These are phyloP conservation scores for Drosophila fungiperda DNA, from an alignment of 2,888 invertebrate genomes.

Conservation along the genomic window DNA sequence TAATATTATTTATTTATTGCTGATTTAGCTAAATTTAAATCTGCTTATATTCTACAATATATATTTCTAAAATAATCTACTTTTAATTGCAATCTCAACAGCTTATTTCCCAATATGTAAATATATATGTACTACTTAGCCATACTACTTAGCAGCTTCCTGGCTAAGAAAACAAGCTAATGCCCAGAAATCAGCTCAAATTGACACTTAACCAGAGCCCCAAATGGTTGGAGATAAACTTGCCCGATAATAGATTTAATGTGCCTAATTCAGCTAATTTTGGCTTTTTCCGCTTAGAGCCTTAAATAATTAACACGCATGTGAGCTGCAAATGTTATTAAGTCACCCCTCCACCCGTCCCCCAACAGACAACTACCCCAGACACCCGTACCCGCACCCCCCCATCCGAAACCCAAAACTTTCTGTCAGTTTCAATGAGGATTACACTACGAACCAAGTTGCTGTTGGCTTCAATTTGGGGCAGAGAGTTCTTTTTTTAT, in stretches of 20 bases:
- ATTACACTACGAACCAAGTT: conserved; percentile 22
- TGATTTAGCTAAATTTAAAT: neutral
- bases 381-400: neutral
- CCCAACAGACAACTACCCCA: neutral
- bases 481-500: conserved; percentile 14
- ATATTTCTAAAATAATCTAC: no score
- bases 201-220: conserved; percentile 54
- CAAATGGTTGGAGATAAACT: conserved; percentile 47
- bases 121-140: conserved; percentile 14
- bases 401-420: no score
- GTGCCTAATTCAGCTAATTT: conserved; percentile 61
- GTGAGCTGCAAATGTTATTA: conserved; percentile 46
- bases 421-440: conserved; percentile 18
- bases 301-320: conserved; percentile 63
- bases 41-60: neutral
- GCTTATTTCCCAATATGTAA: conserved; percentile 19
- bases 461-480: conserved; percentile 24
- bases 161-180: conserved; percentile 1
- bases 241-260: conserved; percentile 67
- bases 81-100: neutral
- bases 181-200: conserved; percentile 31
- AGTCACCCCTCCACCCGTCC: neutral
- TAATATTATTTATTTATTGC: neutral
- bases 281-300: conserved; percentile 36
- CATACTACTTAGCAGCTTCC: neutral